These are phyloP conservation scores for Entomyzon cyanotis DNA, from an alignment of 2,113 vertebrate species.

Conservation along the genomic window DNA sequence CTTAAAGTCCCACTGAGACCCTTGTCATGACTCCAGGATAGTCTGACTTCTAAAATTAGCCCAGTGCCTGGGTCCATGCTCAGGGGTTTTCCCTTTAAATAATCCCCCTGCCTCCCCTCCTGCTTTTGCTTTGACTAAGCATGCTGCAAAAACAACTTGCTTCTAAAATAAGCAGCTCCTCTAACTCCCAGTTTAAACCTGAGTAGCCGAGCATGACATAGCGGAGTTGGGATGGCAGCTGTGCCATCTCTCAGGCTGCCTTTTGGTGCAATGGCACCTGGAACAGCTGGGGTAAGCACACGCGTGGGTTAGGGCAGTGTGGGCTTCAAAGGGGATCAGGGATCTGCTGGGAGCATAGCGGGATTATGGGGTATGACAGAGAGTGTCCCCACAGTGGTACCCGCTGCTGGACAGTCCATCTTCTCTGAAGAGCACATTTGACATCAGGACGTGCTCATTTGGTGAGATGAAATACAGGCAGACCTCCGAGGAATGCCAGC, in stretches of 20 bases:
- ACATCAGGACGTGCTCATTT: conserved; percentile 10
- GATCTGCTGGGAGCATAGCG: neutral
- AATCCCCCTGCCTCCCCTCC: neutral
- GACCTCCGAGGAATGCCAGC: conserved; percentile 36
- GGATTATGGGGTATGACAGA: neutral
- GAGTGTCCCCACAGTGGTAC: neutral
- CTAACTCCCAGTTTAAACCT: conserved; percentile 64
- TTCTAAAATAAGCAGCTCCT: conserved; percentile 73
- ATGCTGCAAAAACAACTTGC: conserved; percentile 65
- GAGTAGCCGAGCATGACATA: conserved; percentile 58
- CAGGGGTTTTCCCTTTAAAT: conserved; percentile 62
- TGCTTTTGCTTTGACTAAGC: conserved; percentile 18
- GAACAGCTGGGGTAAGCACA: neutral
- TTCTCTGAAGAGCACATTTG: neutral
- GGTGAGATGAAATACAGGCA: conserved; percentile 43
- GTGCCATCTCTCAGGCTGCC: neutral
- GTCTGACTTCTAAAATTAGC: conserved; percentile 41
- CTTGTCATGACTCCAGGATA: neutral
- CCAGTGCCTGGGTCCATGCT: neutral
- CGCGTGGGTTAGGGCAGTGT: accelerated
- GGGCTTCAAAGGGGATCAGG: neutral
- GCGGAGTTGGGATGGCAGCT: conserved; percentile 42
- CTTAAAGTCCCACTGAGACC: neutral
- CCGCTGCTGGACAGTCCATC: neutral
- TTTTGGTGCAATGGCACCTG: neutral